Evolutionary conservation across 2,113 vertebrate species (phyloP), one percentile per base, ranked within the genome.

Genomic region (Podarcis muralis): DNA sequence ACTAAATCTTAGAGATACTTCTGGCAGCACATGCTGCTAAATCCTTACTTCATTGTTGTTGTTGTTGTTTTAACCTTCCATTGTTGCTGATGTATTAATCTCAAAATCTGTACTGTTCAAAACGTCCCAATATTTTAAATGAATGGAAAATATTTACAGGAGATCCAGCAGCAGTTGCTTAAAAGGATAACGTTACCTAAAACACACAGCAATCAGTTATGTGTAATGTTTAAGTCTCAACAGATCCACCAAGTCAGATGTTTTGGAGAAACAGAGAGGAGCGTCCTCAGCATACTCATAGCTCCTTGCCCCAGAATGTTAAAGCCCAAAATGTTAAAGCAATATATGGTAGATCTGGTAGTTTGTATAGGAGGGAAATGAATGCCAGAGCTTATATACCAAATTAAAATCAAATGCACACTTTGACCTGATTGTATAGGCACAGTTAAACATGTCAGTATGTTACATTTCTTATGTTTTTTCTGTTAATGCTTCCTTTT

Each of bases 401-500:
- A 37, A 23, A 43, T 43, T n/a, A 27, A 40, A 81, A 75, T 23
- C 22, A 57, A 6, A 22, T 57, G n/a, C 57, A 35, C 27, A 16
- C n/a, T 43, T 43, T 84, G 20, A 3, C 40, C 88, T 83, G 30
- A 5, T 32, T 25, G 6, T 71, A 72, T 12, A 86, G n/a, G 16
- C 30, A 37, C 15, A 72, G 25, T 27, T 69, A 2, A 75, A 4
- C 20, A 16, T 75, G 48, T 27, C 75, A 23, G 6, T 85, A 25
- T 57, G 22, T 79, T 37, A 5, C 27, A 35, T 77, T 75, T 75
- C 84, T 43, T 79, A 30, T 69, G 23, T 5, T 37, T 37, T 89
- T 5, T 20, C 80, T 85, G 2, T 35, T 0, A 48, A 0, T 87
- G 2, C 37, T 90, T 84, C 82, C n/a, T 79, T 91, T 96, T 94